Evolutionary conservation across 2,888 invertebrate species (phyloP).

Genomic region (Lypha dubia): DNA sequence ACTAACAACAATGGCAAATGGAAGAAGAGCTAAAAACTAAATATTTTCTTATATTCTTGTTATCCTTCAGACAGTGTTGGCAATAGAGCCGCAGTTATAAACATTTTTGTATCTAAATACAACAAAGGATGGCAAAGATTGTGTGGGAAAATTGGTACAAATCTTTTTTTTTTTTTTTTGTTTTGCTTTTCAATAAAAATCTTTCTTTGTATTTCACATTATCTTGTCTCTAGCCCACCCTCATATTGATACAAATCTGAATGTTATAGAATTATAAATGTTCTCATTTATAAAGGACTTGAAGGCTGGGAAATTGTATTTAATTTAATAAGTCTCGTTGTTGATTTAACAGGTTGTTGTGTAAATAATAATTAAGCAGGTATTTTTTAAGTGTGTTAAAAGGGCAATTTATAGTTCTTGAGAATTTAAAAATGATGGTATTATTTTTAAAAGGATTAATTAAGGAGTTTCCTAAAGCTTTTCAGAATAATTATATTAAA

Average conservation of each 20-base stretch:
- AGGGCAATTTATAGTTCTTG: slow-evolving; percentile 20
- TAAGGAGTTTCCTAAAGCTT: neutral
- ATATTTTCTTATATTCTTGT: slow-evolving; percentile 42
- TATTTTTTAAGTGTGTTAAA: neutral
- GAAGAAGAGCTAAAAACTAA: slow-evolving; percentile 10
- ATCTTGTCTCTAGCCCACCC: slow-evolving; percentile 47
- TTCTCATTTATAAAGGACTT: neutral
- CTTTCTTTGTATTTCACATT: slow-evolving; percentile 1
- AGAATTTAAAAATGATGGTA: slow-evolving; percentile 1
- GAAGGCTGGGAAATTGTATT: slow-evolving; percentile 42
- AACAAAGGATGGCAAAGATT: slow-evolving; percentile 19
- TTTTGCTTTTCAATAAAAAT: slow-evolving; percentile 12
- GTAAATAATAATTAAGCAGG: slow-evolving; percentile 16
- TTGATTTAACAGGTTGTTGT: slow-evolving; percentile 53
- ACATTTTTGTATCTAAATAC: slow-evolving; percentile 12
- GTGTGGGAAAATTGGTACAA: slow-evolving; percentile 62
- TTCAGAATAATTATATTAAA: neutral
- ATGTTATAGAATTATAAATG: slow-evolving; percentile 23
- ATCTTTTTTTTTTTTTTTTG: slow-evolving; percentile 8
- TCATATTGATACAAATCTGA: slow-evolving; percentile 23
- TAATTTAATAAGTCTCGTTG: slow-evolving; percentile 47
- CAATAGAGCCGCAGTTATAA: slow-evolving; percentile 36
- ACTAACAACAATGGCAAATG: neutral
- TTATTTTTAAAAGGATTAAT: slow-evolving; percentile 19
- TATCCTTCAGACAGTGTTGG: slow-evolving; percentile 48